phyloP scores from a whole-genome alignment of 2,113 vertebrate species.

The Craseonycteris thonglongyai region DNA sequence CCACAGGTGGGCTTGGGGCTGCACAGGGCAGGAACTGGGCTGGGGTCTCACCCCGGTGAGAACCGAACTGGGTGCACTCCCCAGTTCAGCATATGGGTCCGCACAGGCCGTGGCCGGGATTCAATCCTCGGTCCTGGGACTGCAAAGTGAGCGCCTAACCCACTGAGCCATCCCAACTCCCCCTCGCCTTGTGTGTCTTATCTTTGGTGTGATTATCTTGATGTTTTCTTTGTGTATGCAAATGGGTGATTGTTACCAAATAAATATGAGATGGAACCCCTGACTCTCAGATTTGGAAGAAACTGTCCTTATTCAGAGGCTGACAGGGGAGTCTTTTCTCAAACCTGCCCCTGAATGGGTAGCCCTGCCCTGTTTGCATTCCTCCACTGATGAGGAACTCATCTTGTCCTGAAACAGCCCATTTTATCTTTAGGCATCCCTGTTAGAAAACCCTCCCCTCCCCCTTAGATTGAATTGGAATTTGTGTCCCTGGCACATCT shows the following conservation, averaged over 20 bases:
- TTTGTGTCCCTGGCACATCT: background rate
- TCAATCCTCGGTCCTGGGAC: no score
- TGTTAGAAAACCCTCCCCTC: background rate
- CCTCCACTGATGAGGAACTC: background rate
- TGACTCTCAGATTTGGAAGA: background rate
- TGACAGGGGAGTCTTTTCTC: background rate
- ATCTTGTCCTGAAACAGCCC: background rate
- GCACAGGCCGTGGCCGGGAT: no score
- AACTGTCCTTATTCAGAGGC: background rate
- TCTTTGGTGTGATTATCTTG: background rate
- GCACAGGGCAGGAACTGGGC: no score
- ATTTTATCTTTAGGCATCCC: background rate
- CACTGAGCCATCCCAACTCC: no score
- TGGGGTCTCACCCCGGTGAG: no score
- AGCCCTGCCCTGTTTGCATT: background rate
- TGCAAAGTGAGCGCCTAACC: no score
- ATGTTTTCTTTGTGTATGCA: background rate
- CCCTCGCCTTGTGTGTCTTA: no score
- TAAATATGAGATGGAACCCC: background rate
- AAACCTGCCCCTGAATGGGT: background rate
- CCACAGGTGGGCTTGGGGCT: no score
- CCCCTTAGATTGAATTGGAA: background rate
- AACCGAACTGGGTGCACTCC: no score
- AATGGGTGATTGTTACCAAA: background rate
- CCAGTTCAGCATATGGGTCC: no score